Base-by-base conservation (phyloP, 2,888 invertebrate species). In the Conops quadrifasciatus region DNA sequence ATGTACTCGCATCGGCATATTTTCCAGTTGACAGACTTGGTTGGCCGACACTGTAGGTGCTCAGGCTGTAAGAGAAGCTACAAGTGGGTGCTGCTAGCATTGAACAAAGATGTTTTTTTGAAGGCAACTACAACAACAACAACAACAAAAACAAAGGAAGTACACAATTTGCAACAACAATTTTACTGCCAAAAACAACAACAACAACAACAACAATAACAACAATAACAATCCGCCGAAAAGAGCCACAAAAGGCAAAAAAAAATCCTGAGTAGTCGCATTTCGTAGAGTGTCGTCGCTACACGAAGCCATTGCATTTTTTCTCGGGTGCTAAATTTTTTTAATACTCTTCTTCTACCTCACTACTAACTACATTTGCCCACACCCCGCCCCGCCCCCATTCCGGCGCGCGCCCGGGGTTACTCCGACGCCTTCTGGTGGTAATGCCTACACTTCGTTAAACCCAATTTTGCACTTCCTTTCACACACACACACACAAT, bases 381-480 rank as follows among this genome's bases (percentile, higher is more conserved):
- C 9, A 36, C 36, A 36, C 9, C 36, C 5, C 36, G 5, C 36
- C 36, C 36, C 5, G 36, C 4, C 9, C 36, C 36, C 9, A 36
- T n/a, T n/a, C n/a, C n/a, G n/a, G n/a, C n/a, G 9, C 36, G 4
- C 4, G 36, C 9, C 5, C 36, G 9, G 36, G 5, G 9, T 36
- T 36, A 36, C 9, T 9, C 4, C 36, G n/a, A n/a, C 9, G 4
- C 19, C 7, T n/a, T 49, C 49, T 19, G 59, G 47, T 59, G 51
- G 63, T 58, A 53, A 65, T 45, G 60, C 58, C 13, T 3, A 68
- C 77, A 80, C 79, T 82, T 81, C 80, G 82, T 81, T 82, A 83
- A 83, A 78, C 79, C 77, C 77, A 77, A 75, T 76, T 79, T 77
- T 78, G 79, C 78, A 21, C 26, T 19, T 56, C 70, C 49, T 59